Evolutionary conservation across 2,113 vertebrate species (phyloP), one percentile per base, ranked within the genome.

Genomic region (Clarias macrocephalus): DNA sequence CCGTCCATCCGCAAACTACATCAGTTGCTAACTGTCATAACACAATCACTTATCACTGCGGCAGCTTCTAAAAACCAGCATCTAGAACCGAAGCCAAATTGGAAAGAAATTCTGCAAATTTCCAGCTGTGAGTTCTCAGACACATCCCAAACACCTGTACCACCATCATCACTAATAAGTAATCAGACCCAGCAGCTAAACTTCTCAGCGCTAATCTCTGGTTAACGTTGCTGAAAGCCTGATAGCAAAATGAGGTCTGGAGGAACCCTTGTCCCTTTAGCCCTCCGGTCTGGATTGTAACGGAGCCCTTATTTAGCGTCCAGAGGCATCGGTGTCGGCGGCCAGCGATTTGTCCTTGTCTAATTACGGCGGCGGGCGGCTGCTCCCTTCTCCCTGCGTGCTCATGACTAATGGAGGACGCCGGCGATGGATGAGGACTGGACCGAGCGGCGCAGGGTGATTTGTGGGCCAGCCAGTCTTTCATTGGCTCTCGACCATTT

Each of bases 351-450:
- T 97, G 96, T 97, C 95, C 96, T 97, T 98, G 97, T 97, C 97
- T 98, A 96, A 97, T 99, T 98, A 97, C 95, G 93, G 94, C 95
- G 95, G 94, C 95, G 96, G 95, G 96, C 95, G 95, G 92, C 96
- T 93, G 92, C 95, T 96, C 95, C 94, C 95, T 93, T 91, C 95
- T 96, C 95, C 94, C 95, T 93, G 93, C 91, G 93, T 94, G 95
- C 94, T 96, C 96, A 96, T 97, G 97, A 97, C 94, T 96, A 96
- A 97, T 97, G 96, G 95, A 95, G 92, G 92, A 92, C 93, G 95
- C 94, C 84, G 90, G 85, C 88, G 89, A 88, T 92, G 92, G 92
- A 92, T 84, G 95, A 94, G 94, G 95, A 93, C 90, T 93, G 93
- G 91, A 95, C 94, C 92, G 94, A 91, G 92, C 85, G 88, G 94